Evolutionary conservation across 2,113 vertebrate genomes (phyloP).

Genomic region (Rafetus swinhoei): DNA sequence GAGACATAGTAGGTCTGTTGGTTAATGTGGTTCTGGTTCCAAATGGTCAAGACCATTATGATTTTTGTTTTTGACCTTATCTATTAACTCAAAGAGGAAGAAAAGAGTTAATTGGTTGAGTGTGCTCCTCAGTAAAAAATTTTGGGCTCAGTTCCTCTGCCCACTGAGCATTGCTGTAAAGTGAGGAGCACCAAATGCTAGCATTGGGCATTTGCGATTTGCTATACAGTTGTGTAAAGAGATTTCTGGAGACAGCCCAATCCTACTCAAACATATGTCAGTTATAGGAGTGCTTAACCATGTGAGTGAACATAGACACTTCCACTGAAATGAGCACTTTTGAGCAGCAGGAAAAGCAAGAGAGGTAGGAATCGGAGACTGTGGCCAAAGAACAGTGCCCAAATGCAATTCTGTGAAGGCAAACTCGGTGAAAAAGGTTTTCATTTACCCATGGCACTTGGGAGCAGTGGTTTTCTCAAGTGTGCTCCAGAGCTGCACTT

Average conservation of each 20-base stretch:
- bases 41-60: not conserved
- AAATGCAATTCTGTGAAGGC: not conserved
- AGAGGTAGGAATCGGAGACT: rapidly evolving
- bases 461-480: not conserved
- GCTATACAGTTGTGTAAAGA: not conserved
- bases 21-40: not conserved
- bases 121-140: rapidly evolving
- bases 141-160: not conserved
- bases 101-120: not conserved
- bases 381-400: not conserved
- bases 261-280: rapidly evolving
- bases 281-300: not conserved
- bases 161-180: not conserved
- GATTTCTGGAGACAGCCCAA: not conserved
- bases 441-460: not conserved
- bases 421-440: rapidly evolving
- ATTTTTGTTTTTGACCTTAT: not conserved
- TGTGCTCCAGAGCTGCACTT: not conserved
- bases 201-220: rapidly evolving
- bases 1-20: not conserved
- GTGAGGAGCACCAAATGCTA: not conserved
- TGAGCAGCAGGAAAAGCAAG: not conserved
- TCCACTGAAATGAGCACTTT: not conserved
- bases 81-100: not conserved
- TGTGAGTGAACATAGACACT: not conserved